Base-by-base conservation (phyloP, 2,888 invertebrate species). In the Thymelicus sylvestris region DNA sequence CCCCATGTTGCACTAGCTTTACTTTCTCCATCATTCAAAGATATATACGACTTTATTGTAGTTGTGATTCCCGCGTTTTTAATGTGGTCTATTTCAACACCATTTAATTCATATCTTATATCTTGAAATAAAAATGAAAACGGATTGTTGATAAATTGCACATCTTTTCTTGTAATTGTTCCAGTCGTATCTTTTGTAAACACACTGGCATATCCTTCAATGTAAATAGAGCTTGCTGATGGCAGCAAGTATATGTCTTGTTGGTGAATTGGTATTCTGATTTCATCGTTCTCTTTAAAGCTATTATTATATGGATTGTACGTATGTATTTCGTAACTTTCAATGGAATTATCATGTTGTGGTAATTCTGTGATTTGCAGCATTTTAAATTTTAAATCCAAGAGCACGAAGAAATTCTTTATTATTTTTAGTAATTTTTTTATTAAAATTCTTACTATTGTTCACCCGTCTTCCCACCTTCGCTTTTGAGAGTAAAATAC, bases 211-310 rank as follows among this genome's bases (percentile, higher is more conserved):
- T 19, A 7, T n/a, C 62, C 62, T 47, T 63, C 62, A 6, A 63
- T 48, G 31, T 76, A 74, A 39, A 76, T 72, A 57, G 72, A 68
- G 69, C 76, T 76, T 31, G 74, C 71, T 52, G 76, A 74, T 15
- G 74, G 74, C 66, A 76, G 12, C 48, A 73, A 47, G 44, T 73
- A 73, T 12, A 66, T 31, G 15, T 73, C 74, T 71, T 74, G 69
- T 41, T 73, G 74, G 19, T 75, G 71, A 47, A 73, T 71, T 38
- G 73, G 62, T 19, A 71, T 73, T 65, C 74, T 69, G 47, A 76
- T 74, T 71, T 76, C 74, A 73, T 76, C 76, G 44, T 76, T 76
- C 69, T 75, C 72, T 39, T 62, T 74, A 38, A 74, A 76, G 41
- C 71, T 73, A 59, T 71, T 76, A 44, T 62, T 73, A 52, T 76